Percentiles rank a stretch among this genome's conserved stretches.
These are phyloP conservation scores for Listronotus oregonensis DNA, from an alignment of 1,140 invertebrate genomes.

Conservation along the genomic window DNA sequence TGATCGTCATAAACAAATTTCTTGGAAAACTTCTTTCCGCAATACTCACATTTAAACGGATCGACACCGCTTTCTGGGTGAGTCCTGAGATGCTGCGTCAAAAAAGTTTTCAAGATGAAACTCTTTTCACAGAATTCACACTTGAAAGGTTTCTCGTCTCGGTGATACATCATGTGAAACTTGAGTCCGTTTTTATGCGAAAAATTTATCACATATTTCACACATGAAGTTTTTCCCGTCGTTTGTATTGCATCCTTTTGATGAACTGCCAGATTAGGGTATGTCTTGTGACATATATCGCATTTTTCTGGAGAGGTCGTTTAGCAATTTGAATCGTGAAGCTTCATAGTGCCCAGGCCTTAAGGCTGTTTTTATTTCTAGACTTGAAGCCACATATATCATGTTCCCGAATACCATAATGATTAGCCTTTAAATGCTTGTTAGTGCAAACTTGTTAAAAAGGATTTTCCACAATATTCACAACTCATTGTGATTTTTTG, in stretches of 20 bases:
- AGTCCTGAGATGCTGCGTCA: conserved; percentile 67
- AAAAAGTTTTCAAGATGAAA: conserved; percentile 64
- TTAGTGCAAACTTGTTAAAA: conserved; percentile 28
- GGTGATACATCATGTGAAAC: conserved; percentile 60
- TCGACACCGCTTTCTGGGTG: conserved; percentile 24
- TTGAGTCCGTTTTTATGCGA: conserved; percentile 65
- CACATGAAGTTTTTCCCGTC: conserved; percentile 75
- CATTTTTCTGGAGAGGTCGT: conserved; percentile 20
- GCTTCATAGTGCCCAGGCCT: conserved; percentile 62
- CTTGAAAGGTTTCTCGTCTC: conserved; percentile 67
- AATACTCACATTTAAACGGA: conserved; percentile 58
- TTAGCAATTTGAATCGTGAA: conserved; percentile 2
- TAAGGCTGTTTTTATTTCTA: conserved; percentile 24
- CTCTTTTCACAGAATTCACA: conserved; percentile 64
- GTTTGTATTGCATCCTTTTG: conserved; percentile 68
- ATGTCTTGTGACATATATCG: conserved; percentile 31
- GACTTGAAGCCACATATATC: conserved; percentile 60
- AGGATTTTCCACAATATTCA: conserved; percentile 54
- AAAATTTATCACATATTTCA: conserved; percentile 67
- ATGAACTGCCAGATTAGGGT: conserved; percentile 11
- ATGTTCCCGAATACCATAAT: conserved; percentile 26
- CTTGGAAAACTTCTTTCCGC: conserved; percentile 66
- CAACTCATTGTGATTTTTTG: neutral
- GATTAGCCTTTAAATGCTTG: conserved; percentile 33
- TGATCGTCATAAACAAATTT: conserved; percentile 64